Evolutionary conservation across 2,797 vertebrate genomes (phyloP), one percentile per base, ranked within the genome.

Genomic region (Microcaecilia unicolor): DNA sequence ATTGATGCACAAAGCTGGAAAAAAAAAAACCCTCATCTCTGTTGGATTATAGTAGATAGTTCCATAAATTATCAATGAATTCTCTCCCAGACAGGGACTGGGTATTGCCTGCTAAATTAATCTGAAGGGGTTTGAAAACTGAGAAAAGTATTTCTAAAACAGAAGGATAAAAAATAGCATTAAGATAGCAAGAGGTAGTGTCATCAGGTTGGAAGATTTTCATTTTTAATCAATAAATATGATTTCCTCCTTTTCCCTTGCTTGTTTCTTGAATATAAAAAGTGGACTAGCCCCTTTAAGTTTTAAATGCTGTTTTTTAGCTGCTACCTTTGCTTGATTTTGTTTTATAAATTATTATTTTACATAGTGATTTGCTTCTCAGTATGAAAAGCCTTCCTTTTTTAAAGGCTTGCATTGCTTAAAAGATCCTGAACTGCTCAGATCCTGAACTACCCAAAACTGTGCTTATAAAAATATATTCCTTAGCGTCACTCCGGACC

Each of bases 61-160:
- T 90, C 87, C 90, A 96, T 98, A 96, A 96, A 97, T 97, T 96
- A 97, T 96, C 92, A 84, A 96, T 97, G 90, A 89, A 84, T 83
- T 82, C 72, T 80, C 82, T 84, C 81, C 78, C 53, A 72, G 58
- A 80, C 79, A 83, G 83, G 85, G 83, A 74, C 63, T 64, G 78
- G 78, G 77, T 83, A 68, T 84, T 76, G 75, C 74, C 80, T 70
- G 55, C 76, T 79, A 70, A 82, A 86, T 82, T 84, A 78, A 72
- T 76, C 51, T 74, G 70, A 60, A 67, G 74, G 63, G 64, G 61
- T 58, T 63, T 61, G 56, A 61, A 68, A 61, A 70, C 44, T 53
- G 73, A 53, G 55, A 67, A n/a, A 67, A 65, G 53, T 51, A 31
- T 48, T 61, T 59, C 66, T 49, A 37, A 26, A 59, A 54, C 1